A percentile compares a stretch with the other conserved stretches of the same genome.
These are phyloP conservation scores for Brachypterus glaber DNA, from an alignment of 2,888 invertebrate genomes.

Conservation along the genomic window DNA sequence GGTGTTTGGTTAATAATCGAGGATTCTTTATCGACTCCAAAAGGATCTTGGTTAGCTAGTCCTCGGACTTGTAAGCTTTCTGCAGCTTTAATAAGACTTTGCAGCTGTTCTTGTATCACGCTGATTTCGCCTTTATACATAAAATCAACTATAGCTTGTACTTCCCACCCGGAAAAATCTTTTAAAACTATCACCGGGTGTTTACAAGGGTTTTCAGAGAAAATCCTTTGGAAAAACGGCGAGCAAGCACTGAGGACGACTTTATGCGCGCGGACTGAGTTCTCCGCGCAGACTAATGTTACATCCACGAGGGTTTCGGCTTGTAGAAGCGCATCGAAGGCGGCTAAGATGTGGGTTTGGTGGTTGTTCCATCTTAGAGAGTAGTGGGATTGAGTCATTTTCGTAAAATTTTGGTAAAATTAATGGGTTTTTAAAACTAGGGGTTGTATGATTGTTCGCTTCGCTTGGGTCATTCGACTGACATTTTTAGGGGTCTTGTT, in stretches of 20 bases:
- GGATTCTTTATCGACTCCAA: conserved; percentile 36
- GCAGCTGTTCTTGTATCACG: conserved; percentile 74
- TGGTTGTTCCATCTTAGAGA: conserved; percentile 92
- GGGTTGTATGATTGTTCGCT: conserved; percentile 17
- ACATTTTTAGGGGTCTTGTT: conserved; percentile 27
- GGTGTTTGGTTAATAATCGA: conserved; percentile 35
- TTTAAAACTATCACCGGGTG: conserved; percentile 88
- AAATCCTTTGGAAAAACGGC: conserved; percentile 81
- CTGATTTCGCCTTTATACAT: conserved; percentile 92
- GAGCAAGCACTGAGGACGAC: conserved; percentile 83
- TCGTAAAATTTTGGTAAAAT: background rate
- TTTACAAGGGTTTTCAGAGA: conserved; percentile 86
- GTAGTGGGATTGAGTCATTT: conserved; percentile 65
- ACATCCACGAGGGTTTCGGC: conserved; percentile 83
- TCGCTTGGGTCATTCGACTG: conserved; percentile 26
- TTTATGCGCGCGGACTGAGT: conserved; percentile 80
- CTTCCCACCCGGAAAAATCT: conserved; percentile 81
- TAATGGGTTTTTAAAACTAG: conserved; percentile 6
- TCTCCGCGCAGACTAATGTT: conserved; percentile 79
- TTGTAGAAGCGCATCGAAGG: conserved; percentile 81
- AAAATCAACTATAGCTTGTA: conserved; percentile 83
- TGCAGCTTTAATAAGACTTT: conserved; percentile 76
- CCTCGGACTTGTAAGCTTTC: conserved; percentile 79
- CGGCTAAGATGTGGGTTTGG: conserved; percentile 75
- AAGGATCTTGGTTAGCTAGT: conserved; percentile 43